A percentile compares a stretch with the other conserved stretches of the same genome.
Evolutionary conservation across 2,797 vertebrate genomes (phyloP).

Genomic region (Rachycentron canadum): DNA sequence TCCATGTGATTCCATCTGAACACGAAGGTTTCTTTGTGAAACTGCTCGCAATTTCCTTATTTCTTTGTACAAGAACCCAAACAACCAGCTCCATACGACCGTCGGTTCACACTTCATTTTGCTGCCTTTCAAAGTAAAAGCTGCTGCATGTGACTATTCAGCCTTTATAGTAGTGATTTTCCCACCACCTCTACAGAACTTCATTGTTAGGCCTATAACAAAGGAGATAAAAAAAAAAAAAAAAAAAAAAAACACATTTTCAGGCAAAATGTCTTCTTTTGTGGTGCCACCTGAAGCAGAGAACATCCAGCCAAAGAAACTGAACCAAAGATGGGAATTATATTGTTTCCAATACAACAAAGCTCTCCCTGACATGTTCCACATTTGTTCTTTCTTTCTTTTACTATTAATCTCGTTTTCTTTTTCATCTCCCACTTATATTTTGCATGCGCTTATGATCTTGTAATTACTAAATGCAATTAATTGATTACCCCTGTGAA

Average conservation of each 20-base stretch:
- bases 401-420: not conserved
- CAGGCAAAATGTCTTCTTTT: too few species aligned
- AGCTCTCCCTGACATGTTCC: not conserved
- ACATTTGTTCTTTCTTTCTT: not conserved
- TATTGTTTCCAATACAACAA: not conserved
- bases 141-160: not conserved
- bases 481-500: not conserved
- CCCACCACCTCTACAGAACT: not conserved
- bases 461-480: conserved; percentile 35
- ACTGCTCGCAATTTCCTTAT: not conserved
- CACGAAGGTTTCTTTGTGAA: too few species aligned
- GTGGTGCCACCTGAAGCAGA: conserved; percentile 15
- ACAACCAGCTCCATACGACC: not conserved
- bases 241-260: too few species aligned
- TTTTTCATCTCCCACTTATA: conserved; percentile 10
- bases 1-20: not conserved
- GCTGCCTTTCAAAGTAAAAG: not conserved
- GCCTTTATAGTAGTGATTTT: not conserved
- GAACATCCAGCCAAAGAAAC: conserved; percentile 7
- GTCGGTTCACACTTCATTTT: not conserved
- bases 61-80: not conserved
- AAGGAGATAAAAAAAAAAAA: too few species aligned
- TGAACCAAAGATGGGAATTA: not conserved
- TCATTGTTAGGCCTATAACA: not conserved
- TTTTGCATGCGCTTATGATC: conserved; percentile 8